Evolutionary conservation across 2,113 vertebrate genomes (phyloP).

Genomic region (Aptenodytes forsteri): DNA sequence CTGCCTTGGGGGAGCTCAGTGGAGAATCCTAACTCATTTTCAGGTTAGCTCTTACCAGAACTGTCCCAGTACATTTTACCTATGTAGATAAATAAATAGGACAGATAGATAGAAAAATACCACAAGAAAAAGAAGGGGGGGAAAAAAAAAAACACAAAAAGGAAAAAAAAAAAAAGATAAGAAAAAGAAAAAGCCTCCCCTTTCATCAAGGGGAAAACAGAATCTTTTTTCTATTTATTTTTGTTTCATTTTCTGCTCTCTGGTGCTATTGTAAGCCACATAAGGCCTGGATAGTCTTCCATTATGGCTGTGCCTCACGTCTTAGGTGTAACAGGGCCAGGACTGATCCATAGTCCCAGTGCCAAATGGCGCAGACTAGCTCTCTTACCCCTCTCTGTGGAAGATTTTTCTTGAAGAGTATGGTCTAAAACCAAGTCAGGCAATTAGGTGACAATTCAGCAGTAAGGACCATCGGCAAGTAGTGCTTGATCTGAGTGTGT

Average conservation of each 20-base stretch:
- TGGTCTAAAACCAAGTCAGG: not conserved
- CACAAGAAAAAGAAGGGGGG: not conserved
- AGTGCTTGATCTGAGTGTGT: not conserved
- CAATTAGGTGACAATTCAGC: not conserved
- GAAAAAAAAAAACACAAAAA: not conserved
- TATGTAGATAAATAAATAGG: not conserved
- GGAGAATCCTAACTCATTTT: not conserved
- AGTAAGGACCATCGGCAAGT: not conserved
- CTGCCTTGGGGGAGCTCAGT: not conserved
- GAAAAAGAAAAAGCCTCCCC: rapidly evolving
- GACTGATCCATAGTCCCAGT: not conserved
- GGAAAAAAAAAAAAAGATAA: rapidly evolving
- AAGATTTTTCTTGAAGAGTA: not conserved
- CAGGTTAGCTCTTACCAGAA: not conserved
- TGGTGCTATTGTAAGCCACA: not conserved
- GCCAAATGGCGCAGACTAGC: not conserved
- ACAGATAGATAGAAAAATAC: not conserved
- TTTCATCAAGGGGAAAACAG: not conserved
- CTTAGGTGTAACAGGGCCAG: not conserved
- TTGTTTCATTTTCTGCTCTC: not conserved
- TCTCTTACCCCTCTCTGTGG: not conserved
- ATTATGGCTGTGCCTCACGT: not conserved
- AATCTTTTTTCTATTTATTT: not conserved
- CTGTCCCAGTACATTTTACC: not conserved
- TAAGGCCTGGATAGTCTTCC: not conserved